Percentiles rank a stretch among this genome's conserved stretches.
phyloP scores from a whole-genome alignment of 2,888 invertebrate species.

The Phyto melanocephala region DNA sequence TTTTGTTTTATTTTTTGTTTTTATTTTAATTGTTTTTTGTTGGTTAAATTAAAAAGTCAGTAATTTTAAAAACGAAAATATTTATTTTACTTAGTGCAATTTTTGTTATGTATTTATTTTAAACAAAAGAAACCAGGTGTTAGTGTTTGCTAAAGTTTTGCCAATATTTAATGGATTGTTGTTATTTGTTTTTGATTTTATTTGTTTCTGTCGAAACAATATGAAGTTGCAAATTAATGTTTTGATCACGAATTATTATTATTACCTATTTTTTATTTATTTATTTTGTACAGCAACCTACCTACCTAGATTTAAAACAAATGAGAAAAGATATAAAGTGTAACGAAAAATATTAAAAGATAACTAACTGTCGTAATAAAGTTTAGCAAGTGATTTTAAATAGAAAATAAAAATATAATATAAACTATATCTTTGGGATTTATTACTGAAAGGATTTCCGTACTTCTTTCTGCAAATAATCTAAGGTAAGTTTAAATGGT shows the following conservation, averaged over 20 bases:
- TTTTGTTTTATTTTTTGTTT: not conserved
- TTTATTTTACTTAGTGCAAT: not conserved
- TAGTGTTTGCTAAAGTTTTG: not conserved
- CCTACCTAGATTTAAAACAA: not conserved
- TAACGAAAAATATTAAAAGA: not conserved
- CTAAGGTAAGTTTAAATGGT: conserved; percentile 9
- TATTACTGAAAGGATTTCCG: conserved; percentile 8
- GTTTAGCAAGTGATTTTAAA: not conserved
- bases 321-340: conserved; percentile 16
- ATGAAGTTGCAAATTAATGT: not conserved
- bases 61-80: conserved; percentile 56
- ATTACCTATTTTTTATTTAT: not conserved
- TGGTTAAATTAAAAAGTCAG: conserved; percentile 19
- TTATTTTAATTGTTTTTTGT: not conserved
- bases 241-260: conserved; percentile 19
- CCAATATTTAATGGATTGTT: conserved; percentile 13
- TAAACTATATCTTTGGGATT: not conserved
- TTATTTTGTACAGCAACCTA: not conserved
- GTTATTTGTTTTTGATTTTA: conserved; percentile 11
- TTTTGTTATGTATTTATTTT: not conserved
- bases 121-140: conserved; percentile 4
- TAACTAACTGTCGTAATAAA: not conserved
- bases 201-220: not conserved
- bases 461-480: not conserved
- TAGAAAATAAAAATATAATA: not conserved